phyloP scores from a whole-genome alignment of 2,113 vertebrate species.

The Zootoca vivipara region DNA sequence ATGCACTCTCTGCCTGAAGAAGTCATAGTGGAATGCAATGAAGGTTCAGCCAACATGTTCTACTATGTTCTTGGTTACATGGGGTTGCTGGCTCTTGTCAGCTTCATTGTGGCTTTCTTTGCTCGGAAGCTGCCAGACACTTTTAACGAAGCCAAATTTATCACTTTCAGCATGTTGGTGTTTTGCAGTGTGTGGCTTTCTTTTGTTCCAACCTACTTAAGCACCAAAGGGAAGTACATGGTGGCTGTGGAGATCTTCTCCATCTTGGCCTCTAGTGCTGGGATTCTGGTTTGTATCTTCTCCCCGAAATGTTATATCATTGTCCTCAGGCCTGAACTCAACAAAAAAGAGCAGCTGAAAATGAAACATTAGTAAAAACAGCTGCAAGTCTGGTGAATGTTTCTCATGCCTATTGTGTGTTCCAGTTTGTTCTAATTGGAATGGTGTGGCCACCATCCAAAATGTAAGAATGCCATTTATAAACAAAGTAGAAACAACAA shows the following conservation, averaged over 20 bases:
- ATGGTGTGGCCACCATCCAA: too few species aligned
- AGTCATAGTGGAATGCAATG: slow-evolving; percentile 37
- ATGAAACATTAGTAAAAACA: too few species aligned
- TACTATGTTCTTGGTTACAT: slow-evolving; percentile 48
- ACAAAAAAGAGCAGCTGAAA: neutral
- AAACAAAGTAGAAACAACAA: too few species aligned
- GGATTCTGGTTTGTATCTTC: slow-evolving; percentile 51
- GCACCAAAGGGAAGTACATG: neutral
- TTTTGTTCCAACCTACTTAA: neutral
- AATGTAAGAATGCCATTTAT: too few species aligned
- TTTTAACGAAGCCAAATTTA: slow-evolving; percentile 37
- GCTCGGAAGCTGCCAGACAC: slow-evolving; percentile 41
- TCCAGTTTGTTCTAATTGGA: too few species aligned
- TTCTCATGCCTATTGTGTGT: too few species aligned
- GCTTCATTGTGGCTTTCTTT: slow-evolving; percentile 14
- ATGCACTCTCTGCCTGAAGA: slow-evolving; percentile 1
- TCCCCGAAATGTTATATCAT: slow-evolving; percentile 23
- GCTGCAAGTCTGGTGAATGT: too few species aligned
- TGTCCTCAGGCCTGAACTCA: slow-evolving; percentile 41
- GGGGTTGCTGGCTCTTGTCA: slow-evolving; percentile 2
- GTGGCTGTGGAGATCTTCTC: slow-evolving; percentile 19
- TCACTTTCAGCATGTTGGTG: neutral
- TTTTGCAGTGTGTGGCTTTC: neutral
- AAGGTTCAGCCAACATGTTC: slow-evolving; percentile 27
- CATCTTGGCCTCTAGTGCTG: slow-evolving; percentile 27